Base-by-base conservation (phyloP, 2,888 invertebrate genomes). In the Temnothorax rugatulus region DNA sequence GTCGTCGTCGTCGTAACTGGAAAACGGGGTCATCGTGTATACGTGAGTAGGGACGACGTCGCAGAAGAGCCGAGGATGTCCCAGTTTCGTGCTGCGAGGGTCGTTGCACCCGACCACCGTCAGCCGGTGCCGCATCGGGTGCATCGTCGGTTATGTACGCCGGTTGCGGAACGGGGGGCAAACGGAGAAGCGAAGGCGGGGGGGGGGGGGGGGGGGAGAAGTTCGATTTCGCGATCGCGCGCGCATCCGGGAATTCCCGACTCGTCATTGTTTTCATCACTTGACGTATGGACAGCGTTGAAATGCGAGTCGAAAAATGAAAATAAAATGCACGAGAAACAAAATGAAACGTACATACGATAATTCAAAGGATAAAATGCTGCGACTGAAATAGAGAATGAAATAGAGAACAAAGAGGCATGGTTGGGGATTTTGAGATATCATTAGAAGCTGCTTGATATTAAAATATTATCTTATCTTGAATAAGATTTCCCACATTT, bases 201-300 rank as follows among this genome's bases (percentile, higher is more conserved):
- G 41, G 18, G 38, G 18, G 4, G 4, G 4, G 29, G 29, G 29
- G 2, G 29, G 0, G 29, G 3, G 29, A 29, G 2, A 29, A 29
- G 83, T 88, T 89, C 87, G 88, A 89, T 88, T 89, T 89, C 87
- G 88, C 87, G 89, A 87, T 88, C 89, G 85, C 83, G 83, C 84
- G 76, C 74, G 66, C 86, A 86, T 86, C 81, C 87, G 89, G 82
- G 85, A 84, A 77, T 83, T 68, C 59, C 47, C 11, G 44, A 18
- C 68, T 82, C 95, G 95, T 68, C 95, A 95, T 95, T 73, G 73
- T 81, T 81, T 68, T 81, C 81, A 59, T 18, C 34, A 13, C 1
- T 66, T 54, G 41, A 41, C 54, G 47, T 38, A 38, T 64, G 54
- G 38, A 68, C 41, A 68, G 25, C 34, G 11, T 0, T 9, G 21